Base-by-base conservation (phyloP, 1,140 invertebrate species). In the Octopus sinensis region DNA sequence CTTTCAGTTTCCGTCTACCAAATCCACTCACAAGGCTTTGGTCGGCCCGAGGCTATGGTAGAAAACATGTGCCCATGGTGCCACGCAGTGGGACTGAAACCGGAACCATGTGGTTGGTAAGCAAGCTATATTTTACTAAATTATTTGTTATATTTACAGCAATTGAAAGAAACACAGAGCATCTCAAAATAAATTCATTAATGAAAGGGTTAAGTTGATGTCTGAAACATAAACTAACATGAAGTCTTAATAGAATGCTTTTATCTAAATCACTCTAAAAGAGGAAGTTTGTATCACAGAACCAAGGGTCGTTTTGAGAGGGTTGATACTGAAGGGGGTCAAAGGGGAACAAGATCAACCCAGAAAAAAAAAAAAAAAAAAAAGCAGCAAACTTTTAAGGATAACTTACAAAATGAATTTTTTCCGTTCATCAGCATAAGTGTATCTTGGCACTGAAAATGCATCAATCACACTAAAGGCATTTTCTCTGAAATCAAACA, bases 381-480 rank as follows among this genome's bases (percentile, higher is more conserved):
- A 43, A 43, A 43, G 2, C n/a, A n/a, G n/a, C n/a, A n/a, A 43
- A 30, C 62, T 5, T 43, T 17, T 53, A 80, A 43, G 30, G 30
- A 43, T 43, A 43, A 89, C 89, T 89, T 87, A 91, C 90, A 83
- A 83, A 53, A 94, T 88, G 90, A 96, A 97, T 90, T 96, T 95
- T 86, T 96, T 96, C 79, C 94, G 93, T 79, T 94, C 94, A 76
- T 92, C 88, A 85, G 95, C 93, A 88, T 95, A 97, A n/a, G 91
- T 90, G 80, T 95, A 93, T 90, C 94, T 94, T 5, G 96, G 96
- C 52, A 96, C 93, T 73, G 93, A 93, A 88, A 95, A 96, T 0
- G 94, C 94, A 91, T 94, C 93, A 80, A 97, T 96, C 0, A 97
- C 93, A 88, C 93, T 94, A 30, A 97, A 93, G 4, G 96, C 88